These are phyloP conservation scores for Gadus chalcogrammus DNA, from an alignment of 2,113 vertebrate genomes.

Conservation along the genomic window DNA sequence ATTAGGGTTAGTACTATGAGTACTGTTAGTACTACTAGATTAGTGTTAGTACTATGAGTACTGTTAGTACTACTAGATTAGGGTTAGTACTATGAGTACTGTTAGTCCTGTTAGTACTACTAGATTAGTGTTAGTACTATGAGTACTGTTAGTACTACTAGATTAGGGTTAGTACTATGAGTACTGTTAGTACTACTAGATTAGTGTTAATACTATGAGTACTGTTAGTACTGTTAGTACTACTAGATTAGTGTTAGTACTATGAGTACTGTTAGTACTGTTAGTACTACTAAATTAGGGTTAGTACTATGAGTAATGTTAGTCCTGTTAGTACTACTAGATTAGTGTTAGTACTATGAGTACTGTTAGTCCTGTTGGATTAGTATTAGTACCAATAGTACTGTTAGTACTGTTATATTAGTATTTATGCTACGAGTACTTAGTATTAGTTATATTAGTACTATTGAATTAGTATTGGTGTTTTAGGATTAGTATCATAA, in stretches of 20 bases:
- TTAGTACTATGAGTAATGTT: background rate
- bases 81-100: background rate
- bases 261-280: background rate
- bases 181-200: background rate
- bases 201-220: background rate
- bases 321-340: background rate
- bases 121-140: background rate
- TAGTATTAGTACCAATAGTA: background rate
- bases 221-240: background rate
- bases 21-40: background rate
- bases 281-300: background rate
- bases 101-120: background rate
- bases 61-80: background rate
- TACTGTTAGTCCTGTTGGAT: background rate
- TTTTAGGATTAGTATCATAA: background rate
- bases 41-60: too few species aligned
- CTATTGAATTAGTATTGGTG: background rate
- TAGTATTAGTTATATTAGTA: background rate
- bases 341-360: background rate
- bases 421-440: background rate
- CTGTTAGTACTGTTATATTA: background rate
- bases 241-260: too few species aligned
- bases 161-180: background rate
- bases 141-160: background rate
- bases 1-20: background rate